Evolutionary conservation across 2,113 vertebrate species (phyloP).

Genomic region (Lycocorax pyrrhopterus): DNA sequence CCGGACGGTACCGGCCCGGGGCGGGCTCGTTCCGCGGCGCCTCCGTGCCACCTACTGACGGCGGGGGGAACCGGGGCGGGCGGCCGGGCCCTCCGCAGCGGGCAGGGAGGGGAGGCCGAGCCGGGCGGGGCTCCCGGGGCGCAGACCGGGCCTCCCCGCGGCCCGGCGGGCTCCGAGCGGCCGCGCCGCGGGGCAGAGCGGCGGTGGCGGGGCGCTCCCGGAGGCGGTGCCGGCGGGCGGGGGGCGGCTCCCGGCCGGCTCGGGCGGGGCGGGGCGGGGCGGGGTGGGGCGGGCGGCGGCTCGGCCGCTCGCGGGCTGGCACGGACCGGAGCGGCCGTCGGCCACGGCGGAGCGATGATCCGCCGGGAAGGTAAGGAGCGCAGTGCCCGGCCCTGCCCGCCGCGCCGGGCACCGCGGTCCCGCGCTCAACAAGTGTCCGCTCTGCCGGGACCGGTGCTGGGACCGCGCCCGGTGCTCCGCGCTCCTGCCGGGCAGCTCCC

Average conservation of each 20-base stretch:
- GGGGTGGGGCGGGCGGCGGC: background rate
- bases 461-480: background rate
- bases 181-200: too few relatives aligned
- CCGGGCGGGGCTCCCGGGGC: background rate
- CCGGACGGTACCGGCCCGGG: background rate
- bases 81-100: background rate
- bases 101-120: background rate
- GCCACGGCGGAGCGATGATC: slow-evolving; percentile 26
- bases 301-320: background rate
- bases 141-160: too few relatives aligned
- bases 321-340: background rate
- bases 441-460: background rate
- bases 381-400: background rate
- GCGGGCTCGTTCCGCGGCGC: background rate
- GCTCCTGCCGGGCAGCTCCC: background rate
- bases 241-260: too few relatives aligned
- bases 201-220: too few relatives aligned
- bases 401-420: background rate
- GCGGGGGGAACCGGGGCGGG: background rate
- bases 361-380: slow-evolving; percentile 44
- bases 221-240: too few relatives aligned
- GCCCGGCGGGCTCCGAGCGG: too few relatives aligned
- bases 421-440: slow-evolving; percentile 33
- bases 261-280: too few relatives aligned
- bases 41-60: background rate